Evolutionary conservation across 2,113 vertebrate species (phyloP).

Genomic region (Lontra canadensis): DNA sequence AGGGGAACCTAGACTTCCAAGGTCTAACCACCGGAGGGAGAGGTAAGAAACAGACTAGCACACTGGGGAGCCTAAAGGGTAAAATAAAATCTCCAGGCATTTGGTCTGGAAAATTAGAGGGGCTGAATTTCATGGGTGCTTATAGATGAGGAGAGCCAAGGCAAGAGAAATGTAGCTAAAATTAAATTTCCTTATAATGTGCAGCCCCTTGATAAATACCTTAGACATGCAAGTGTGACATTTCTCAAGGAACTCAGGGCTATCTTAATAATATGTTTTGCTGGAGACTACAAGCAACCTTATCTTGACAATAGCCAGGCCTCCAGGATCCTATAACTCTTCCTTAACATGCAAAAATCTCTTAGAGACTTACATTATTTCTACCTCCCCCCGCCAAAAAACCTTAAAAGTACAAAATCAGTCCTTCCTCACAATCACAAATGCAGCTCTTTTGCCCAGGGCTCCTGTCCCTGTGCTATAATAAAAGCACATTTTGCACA

Average conservation of each 20-base stretch:
- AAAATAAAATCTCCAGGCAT: not conserved
- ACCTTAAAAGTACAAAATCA: not conserved
- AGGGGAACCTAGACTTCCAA: not conserved
- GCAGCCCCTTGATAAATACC: not conserved
- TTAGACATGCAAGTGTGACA: not conserved
- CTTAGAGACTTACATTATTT: not conserved
- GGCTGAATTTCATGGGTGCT: not conserved
- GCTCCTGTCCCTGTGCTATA: not conserved
- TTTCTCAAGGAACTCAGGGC: not conserved
- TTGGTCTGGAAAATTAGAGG: not conserved
- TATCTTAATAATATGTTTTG: not conserved
- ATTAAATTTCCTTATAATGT: not conserved
- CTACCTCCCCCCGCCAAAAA: not conserved
- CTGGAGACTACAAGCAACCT: not conserved
- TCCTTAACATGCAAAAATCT: not conserved
- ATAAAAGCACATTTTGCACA: not conserved
- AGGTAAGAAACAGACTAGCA: not conserved
- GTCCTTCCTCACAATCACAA: not conserved
- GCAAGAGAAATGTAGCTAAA: not conserved
- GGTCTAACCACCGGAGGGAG: not conserved
- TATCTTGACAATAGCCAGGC: not conserved
- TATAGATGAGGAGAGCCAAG: not conserved
- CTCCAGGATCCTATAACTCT: not conserved
- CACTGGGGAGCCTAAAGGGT: not conserved
- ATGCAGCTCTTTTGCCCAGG: not conserved